Base-by-base conservation (phyloP, 2,113 vertebrate species). In the Struthio camelus region DNA sequence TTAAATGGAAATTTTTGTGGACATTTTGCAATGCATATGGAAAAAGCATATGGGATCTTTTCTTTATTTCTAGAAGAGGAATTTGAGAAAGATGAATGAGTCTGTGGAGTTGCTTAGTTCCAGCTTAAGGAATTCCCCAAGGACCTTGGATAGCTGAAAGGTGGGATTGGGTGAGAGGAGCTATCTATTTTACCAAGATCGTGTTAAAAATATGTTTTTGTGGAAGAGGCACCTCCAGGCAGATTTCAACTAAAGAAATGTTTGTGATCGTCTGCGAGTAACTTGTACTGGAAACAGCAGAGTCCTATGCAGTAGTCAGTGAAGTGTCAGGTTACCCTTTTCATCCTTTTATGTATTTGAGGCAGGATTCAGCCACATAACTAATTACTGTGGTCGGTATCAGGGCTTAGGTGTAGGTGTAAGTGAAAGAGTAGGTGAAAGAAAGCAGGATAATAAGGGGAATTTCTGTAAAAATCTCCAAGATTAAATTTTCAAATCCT, bases 141-240 rank as follows among this genome's bases (percentile, higher is more conserved):
- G 80, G 83, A 53, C 38, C 32, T 44, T 32, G 50, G 9, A 10
- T 90, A 75, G 92, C 88, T 95, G 69, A 28, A 71, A 92, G 85
- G 90, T 88, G 76, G 73, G 69, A 71, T 50, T 95, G 73, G 80
- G 77, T 71, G 87, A 94, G 76, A 88, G 83, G 32, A 95, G 83
- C 85, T 88, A 70, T 84, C 80, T 90, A 40, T 88, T 92, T 81
- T 79, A 77, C n/a, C 56, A 34, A 13, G 30, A 44, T 34, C 4
- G 5, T 46, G 1, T 85, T 40, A 30, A 90, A 79, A 92, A 51
- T 20, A 69, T 42, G 54, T 86, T 89, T 90, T 64, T 95, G 40
- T 92, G 88, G 83, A 89, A 88, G 76, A 40, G 28, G 61, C 96
- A 48, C 89, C 83, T 90, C 56, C 40, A 67, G 93, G 93, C 90